A percentile compares a stretch with the other conserved stretches of the same genome.
Conservation (phyloP, 2,888 invertebrate genomes). For the Bugulina stolonifera region DNA sequence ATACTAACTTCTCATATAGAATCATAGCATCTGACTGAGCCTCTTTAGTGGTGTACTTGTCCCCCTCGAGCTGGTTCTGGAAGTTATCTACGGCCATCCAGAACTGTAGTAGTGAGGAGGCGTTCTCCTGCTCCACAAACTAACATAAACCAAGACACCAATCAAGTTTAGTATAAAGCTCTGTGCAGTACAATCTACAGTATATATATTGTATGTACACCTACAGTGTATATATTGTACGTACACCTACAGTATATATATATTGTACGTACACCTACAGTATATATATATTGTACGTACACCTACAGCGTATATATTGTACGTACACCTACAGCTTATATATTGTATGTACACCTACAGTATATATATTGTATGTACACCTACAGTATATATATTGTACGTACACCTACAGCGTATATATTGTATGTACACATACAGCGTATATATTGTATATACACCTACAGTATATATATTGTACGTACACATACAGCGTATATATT, state of each 20-base stretch:
- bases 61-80: slow-evolving; percentile 64
- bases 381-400: too few species aligned
- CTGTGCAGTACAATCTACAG: not conserved
- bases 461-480: not conserved
- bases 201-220: not conserved
- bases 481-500: too few species aligned
- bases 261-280: too few species aligned
- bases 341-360: too few species aligned
- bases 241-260: too few species aligned
- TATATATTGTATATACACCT: too few species aligned
- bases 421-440: too few species aligned
- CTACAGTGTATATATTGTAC: not conserved
- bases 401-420: too few species aligned
- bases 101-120: slow-evolving; percentile 74
- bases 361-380: too few species aligned
- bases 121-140: slow-evolving; percentile 83
- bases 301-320: too few species aligned
- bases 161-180: slow-evolving; percentile 3
- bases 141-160: slow-evolving; percentile 36
- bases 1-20: slow-evolving; percentile 75
- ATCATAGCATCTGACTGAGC: slow-evolving; percentile 89
- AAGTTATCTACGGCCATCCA: slow-evolving; percentile 84
- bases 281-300: too few species aligned
- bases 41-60: slow-evolving; percentile 63
- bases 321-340: too few species aligned